Evolutionary conservation across 1,140 invertebrate species (phyloP), one percentile per base, ranked within the genome.

Genomic region (Spodoptera litura): DNA sequence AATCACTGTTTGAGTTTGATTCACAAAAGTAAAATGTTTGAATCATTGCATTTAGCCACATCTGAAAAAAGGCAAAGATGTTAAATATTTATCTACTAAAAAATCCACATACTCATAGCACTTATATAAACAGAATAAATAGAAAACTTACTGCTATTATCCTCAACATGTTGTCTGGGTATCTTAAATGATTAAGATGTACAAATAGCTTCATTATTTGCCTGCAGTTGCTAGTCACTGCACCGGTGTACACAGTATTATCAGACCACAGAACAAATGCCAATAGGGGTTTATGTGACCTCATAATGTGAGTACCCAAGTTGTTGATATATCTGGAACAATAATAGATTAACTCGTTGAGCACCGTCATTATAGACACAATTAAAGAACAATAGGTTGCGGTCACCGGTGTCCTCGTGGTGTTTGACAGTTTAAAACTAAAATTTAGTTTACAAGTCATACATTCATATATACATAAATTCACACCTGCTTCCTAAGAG

Each of bases 201-300:
- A 81, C 78, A 85, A 91, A 94, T 10, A 95, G 27, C 71, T 72
- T 87, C 13, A 94, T 77, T 72, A 94, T 90, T 84, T 90, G 89
- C 8, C 80, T 64, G 66, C 88, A 92, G 59, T 84, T 88, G 20
- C 81, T 85, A 15, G 83, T 91, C 0, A 92, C 84, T 35, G 85
- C 81, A 55, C 88, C 90, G 49, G 89, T 91, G 44, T 82, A 87
- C 4, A 89, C 38, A 10, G 83, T 61, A 83, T 90, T 88, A 20
- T 87, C 78, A 31, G 88, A 84, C 91, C 90, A 92, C 27, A 94
- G 68, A 25, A 93, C 61, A 76, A 62, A 82, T 3, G 88, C 87
- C 81, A 93, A 88, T n/a, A 94, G 59, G 0, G 92, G 92, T 81
- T 88, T 93, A 56, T 91, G 83, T 1, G 86, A 86, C 58, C 88